Base-by-base conservation (phyloP, 2,797 vertebrate genomes). In the Hemitrygon akajei region DNA sequence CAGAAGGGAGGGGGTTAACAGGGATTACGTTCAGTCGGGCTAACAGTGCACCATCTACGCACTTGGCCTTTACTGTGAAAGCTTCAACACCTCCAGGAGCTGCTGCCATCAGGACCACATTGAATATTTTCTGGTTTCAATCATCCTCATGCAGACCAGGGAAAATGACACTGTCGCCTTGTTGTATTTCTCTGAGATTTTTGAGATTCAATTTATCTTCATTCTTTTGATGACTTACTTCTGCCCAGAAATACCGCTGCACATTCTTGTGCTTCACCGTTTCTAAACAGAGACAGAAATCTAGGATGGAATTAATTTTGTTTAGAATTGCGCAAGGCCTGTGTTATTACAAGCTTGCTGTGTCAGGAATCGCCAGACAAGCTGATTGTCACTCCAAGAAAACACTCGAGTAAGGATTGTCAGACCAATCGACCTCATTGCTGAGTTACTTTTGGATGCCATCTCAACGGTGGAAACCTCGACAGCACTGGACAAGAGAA, bases 41-140 rank as follows among this genome's bases (percentile, higher is more conserved):
- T 84, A 56, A 25, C 81, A 82, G 0, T 56, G 20, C 9, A 11
- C 25, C 7, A 47, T 82, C 12, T 82, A 40, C 22, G 27, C 56
- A 84, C 47, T 86, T 60, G 34, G 27, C 9, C 12, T 86, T 30
- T 2, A 12, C 2, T 86, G 27, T 27, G 11, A 14, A n/a, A 27
- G 27, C n/a, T 16, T 84, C 81, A 11, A 22, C 22, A 58, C 81
- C 27, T 10, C 27, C 25, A 1, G 37, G 82, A 86, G 82, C 16
- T 11, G 9, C 60, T 60, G 18, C 60, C 63, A 86, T 86, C 56
- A 86, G 30, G 56, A n/a, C 56, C 5, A 56, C 82, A 2, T n/a
- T 60, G 82, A 86, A 86, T 86, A 63, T 60, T n/a, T 86, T 86
- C 27, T 60, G 82, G 60, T 63, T 86, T 86, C 82, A 86, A 86